Base-by-base conservation (phyloP, 2,888 invertebrate species). In the Cosmopolites sordidus region DNA sequence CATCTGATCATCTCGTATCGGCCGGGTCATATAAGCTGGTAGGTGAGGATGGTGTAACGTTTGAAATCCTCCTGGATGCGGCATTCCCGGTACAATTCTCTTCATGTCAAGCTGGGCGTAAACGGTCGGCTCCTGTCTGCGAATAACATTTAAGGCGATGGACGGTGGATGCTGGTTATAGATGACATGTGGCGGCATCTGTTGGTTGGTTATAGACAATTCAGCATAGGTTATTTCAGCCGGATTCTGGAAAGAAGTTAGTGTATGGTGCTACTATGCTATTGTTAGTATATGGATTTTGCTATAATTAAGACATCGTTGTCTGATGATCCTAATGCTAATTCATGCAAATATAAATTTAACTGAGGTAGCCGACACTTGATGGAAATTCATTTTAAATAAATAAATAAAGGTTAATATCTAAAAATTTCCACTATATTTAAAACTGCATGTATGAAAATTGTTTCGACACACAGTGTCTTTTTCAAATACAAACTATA, bases 191-290 rank as follows among this genome's bases (percentile, higher is more conserved):
- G 68, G 73, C 33, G 64, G 70, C 65, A 72, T 69, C 67, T 73
- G 73, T 68, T 69, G 70, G 55, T 66, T 66, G 56, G 70, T 66
- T 59, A 78, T 68, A 62, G 78, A 76, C 60, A 80, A 70, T 70
- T 79, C 79, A 51, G 79, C 79, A 69, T 79, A 79, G 42, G 79
- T 79, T 65, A 79, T 76, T 69, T 79, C 79, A 54, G 39, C 38
- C 58, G 77, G 76, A 60, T 69, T 73, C 76, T 77, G 71, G 46
- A 67, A 66, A 62, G 43, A 54, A 58, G 38, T 59, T 49, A 52
- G 52, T 51, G 38, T 43, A 41, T 54, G 50, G 48, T 56, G 44
- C 46, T 43, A 37, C 49, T 50, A 39, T 33, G 49, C 9, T 43
- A 42, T 38, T 50, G 22, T 50, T 43, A 39, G 49, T 38, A 9